phyloP scores from a whole-genome alignment of 1,140 invertebrate species.

The Lasioglossum baleicum region DNA sequence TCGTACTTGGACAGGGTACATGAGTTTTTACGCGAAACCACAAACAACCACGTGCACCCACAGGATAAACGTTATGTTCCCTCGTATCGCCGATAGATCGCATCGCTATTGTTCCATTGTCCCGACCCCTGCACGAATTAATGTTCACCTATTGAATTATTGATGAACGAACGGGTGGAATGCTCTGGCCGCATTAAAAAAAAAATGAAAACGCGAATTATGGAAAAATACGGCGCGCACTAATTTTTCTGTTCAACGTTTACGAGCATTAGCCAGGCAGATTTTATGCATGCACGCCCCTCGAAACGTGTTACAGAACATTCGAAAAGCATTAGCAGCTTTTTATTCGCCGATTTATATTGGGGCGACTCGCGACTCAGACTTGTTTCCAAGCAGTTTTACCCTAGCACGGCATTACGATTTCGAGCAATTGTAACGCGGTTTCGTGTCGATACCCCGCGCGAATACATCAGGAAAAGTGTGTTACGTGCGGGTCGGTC shows the following conservation, averaged over 20 bases:
- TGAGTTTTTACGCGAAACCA: background rate
- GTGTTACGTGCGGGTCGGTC: too few relatives aligned
- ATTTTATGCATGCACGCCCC: background rate
- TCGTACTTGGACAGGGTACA: background rate
- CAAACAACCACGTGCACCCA: background rate
- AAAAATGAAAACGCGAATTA: background rate
- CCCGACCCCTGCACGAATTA: background rate
- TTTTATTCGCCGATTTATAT: background rate
- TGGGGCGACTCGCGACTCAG: background rate
- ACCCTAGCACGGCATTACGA: background rate
- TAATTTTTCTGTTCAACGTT: background rate
- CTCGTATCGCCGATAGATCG: background rate
- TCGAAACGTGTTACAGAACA: too few relatives aligned
- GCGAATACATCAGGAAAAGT: background rate
- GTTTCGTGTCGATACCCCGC: background rate
- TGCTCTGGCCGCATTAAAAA: too few relatives aligned
- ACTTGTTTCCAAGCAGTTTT: background rate
- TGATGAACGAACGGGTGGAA: background rate
- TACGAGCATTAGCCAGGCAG: background rate
- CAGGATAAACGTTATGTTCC: background rate
- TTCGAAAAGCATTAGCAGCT: background rate
- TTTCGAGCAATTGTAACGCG: constrained; percentile 8
- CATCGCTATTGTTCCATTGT: background rate
- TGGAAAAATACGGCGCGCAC: background rate
- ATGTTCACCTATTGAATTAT: constrained; percentile 5